Evolutionary conservation across 2,797 vertebrate species (phyloP), one percentile per base, ranked within the genome.

Genomic region (Melanotaenia maccullochi): DNA sequence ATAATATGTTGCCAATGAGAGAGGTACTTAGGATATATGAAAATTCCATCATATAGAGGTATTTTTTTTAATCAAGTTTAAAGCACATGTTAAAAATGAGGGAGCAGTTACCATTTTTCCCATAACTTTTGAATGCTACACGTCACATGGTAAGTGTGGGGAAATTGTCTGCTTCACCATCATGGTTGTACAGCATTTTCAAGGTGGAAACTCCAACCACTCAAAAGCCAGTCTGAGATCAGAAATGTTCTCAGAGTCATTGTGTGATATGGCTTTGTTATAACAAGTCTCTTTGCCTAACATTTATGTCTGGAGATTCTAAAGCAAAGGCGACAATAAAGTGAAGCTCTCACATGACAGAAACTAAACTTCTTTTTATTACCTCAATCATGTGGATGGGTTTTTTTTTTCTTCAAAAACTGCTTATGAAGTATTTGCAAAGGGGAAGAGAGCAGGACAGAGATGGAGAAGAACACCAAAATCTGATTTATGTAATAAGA

Each of bases 391-490:
- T 35, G n/a, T 51, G 60, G 70, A 40, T 28, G 9, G 25, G 25
- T 25, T 25, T 52, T 56, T 65, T 65, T 69, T 70, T 9, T 1
- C 38, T 14, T 3, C 9, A 30, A 70, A 81, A 85, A 78, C 1
- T 85, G 83, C 82, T 85, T 86, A 87, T 49, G 38, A 57, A 74
- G 65, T 65, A 7, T 62, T 69, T 65, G 42, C 60, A 73, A 84
- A 59, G 35, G 44, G 79, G 71, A 91, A 89, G 71, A 76, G 30
- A 42, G 57, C 9, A 20, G 35, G 60, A 18, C 55, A 61, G 9
- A 73, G 42, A 83, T 78, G 40, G 82, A 81, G 78, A 76, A 87
- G 74, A 85, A 11, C 4, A 24, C 60, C 52, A 3, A 33, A 61
- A 20, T 60, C 35, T 4, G 1, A 16, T 22, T 25, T 22, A 33